Conservation (phyloP, 2,113 vertebrate species). For the Charadrius vociferus region DNA sequence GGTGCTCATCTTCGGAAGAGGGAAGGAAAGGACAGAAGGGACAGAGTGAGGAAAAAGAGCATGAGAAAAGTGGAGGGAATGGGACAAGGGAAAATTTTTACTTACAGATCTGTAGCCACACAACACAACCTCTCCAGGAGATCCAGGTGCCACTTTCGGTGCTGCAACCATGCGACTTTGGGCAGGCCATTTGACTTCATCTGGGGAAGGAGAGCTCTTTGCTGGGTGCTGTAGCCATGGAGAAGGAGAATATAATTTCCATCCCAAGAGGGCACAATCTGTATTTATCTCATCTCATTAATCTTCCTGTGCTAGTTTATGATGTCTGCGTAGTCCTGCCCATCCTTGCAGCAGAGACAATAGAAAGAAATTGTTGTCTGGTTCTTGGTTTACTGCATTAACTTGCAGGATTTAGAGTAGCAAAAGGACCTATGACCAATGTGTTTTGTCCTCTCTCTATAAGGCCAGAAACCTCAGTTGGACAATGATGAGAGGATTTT, state of each 20-base stretch:
- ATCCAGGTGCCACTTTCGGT: neutral
- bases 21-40: neutral
- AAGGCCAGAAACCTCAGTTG: neutral
- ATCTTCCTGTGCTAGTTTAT: neutral
- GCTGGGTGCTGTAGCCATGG: rapidly evolving
- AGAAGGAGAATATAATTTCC: neutral
- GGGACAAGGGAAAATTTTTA: neutral
- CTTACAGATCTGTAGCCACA: neutral
- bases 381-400: rapidly evolving
- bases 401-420: neutral
- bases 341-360: neutral
- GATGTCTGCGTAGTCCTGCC: neutral
- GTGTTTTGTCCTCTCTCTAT: neutral
- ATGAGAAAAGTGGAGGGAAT: neutral
- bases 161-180: neutral
- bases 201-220: neutral
- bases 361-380: neutral
- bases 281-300: neutral
- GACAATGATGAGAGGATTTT: rapidly evolving
- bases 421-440: neutral
- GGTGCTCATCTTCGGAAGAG: neutral
- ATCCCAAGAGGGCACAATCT: neutral
- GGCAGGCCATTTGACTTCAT: neutral
- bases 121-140: neutral
- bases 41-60: neutral